These are phyloP conservation scores for Nasonia giraulti DNA, from an alignment of 1,140 invertebrate genomes.

Conservation along the genomic window DNA sequence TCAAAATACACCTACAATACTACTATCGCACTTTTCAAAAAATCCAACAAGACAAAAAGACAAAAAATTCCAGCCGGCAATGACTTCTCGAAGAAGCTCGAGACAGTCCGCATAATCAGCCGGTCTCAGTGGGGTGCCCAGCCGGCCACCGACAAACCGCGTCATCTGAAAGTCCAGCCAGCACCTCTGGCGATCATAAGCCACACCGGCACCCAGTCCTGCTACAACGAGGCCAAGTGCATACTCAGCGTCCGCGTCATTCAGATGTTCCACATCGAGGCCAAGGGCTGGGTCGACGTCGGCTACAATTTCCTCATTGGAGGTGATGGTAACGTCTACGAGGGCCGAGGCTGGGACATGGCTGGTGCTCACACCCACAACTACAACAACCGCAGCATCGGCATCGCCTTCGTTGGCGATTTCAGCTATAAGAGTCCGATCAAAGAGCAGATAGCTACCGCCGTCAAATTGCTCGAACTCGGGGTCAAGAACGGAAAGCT, in stretches of 20 bases:
- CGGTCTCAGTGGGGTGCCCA: slow-evolving; percentile 40
- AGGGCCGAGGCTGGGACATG: slow-evolving; percentile 82
- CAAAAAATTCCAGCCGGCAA: slow-evolving; percentile 17
- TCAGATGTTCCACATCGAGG: slow-evolving; percentile 85
- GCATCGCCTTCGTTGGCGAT: slow-evolving; percentile 82
- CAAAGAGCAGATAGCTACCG: slow-evolving; percentile 75
- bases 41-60: not conserved
- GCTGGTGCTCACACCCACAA: slow-evolving; percentile 82
- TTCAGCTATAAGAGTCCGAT: slow-evolving; percentile 73
- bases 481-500: slow-evolving; percentile 78
- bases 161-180: slow-evolving; percentile 70
- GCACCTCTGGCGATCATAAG: slow-evolving; percentile 86
- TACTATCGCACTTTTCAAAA: not conserved
- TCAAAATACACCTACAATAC: too few relatives aligned
- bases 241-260: slow-evolving; percentile 75
- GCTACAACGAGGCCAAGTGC: slow-evolving; percentile 75
- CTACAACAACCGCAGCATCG: slow-evolving; percentile 83
- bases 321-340: slow-evolving; percentile 82
- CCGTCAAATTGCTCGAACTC: slow-evolving; percentile 76
- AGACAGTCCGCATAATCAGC: not conserved
- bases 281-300: slow-evolving; percentile 76
- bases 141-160: slow-evolving; percentile 13
- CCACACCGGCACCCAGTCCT: slow-evolving; percentile 78
- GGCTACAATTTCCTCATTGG: slow-evolving; percentile 74
- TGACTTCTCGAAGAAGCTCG: slow-evolving; percentile 23